Evolutionary conservation across 2,113 vertebrate genomes (phyloP).

Genomic region (Platanista minor): DNA sequence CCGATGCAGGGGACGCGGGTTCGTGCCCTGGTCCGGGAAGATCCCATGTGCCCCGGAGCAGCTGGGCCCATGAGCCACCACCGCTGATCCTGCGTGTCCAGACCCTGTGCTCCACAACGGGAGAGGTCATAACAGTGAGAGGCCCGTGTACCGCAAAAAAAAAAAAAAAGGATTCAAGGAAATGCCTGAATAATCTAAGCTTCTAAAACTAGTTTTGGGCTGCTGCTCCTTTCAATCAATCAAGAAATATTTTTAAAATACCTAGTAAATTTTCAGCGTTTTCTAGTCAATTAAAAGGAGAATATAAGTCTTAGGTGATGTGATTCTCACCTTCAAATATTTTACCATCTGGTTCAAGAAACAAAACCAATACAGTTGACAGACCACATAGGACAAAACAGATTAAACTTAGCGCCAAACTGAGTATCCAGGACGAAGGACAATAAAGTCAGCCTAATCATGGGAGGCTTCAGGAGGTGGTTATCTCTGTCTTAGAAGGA

Average conservation of each 20-base stretch:
- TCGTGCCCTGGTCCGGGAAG: too few species aligned
- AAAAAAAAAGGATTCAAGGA: background rate
- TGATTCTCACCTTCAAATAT: background rate
- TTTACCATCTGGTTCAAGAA: background rate
- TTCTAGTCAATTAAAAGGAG: background rate
- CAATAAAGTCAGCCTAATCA: background rate
- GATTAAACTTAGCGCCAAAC: background rate
- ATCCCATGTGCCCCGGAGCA: too few species aligned
- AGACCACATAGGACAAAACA: background rate
- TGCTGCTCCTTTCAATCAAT: background rate
- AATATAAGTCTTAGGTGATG: background rate
- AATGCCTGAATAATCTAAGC: background rate
- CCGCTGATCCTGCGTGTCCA: too few species aligned
- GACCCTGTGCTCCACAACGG: too few species aligned
- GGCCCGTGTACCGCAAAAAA: too few species aligned
- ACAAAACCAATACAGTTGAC: background rate
- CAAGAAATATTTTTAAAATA: background rate
- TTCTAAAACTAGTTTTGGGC: background rate
- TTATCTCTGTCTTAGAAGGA: background rate
- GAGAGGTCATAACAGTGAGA: too few species aligned
- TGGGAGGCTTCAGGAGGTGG: accelerated
- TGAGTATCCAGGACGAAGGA: background rate
- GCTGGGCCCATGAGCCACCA: too few species aligned
- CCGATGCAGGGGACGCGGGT: too few species aligned
- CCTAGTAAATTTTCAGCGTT: background rate